phyloP scores from a whole-genome alignment of 1,140 invertebrate genomes.

The Linepithema humile region DNA sequence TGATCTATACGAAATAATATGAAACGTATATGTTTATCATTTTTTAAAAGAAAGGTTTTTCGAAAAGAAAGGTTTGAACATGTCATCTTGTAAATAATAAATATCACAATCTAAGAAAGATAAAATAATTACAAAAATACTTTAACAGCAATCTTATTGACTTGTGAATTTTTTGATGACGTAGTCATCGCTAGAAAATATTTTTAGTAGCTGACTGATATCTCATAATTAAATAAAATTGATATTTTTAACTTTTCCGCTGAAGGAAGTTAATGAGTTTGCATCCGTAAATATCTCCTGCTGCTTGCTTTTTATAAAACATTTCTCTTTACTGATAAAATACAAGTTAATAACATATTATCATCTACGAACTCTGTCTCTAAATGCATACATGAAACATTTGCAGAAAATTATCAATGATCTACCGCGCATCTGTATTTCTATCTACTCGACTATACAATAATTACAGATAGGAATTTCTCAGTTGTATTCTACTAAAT shows the following conservation, averaged over 20 bases:
- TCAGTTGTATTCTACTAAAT: too few species aligned
- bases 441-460: neutral
- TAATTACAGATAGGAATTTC: too few species aligned
- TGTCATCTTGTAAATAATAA: neutral
- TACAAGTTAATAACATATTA: neutral
- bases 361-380: neutral
- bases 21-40: too few species aligned
- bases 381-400: neutral
- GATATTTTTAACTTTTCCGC: constrained; percentile 32
- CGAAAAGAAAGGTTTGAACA: too few species aligned
- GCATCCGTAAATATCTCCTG: constrained; percentile 6
- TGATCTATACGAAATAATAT: too few species aligned
- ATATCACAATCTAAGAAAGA: neutral
- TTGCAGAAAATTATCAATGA: constrained; percentile 10
- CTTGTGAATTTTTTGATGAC: neutral
- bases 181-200: constrained; percentile 29
- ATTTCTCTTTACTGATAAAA: constrained; percentile 14
- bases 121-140: neutral
- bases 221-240: constrained; percentile 12
- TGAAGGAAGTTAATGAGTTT: neutral
- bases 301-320: neutral
- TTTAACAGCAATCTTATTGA: constrained; percentile 17
- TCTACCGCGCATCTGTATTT: neutral
- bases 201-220: neutral
- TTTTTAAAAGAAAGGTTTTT: too few species aligned